Base-by-base conservation (phyloP, 2,797 vertebrate species). In the Anguilla megastoma region DNA sequence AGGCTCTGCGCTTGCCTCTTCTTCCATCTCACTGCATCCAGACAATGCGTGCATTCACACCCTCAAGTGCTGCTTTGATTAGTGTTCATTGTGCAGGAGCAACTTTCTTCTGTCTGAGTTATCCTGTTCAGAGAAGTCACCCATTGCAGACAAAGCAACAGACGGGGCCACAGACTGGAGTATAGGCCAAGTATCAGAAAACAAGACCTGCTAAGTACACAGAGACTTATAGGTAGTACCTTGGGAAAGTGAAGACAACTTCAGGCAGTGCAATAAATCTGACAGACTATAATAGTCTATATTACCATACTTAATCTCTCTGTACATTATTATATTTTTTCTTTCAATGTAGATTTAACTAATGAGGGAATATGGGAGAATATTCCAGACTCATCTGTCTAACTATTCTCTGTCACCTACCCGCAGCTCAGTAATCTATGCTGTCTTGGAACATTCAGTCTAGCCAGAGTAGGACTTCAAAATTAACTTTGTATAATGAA, bases 21-120 rank as follows among this genome's bases (percentile, higher is more conserved):
- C 36, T 87, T 87, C 86, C 58, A 41, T 52, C 86, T 87, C 52
- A 83, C 76, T 87, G 76, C 18, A 58, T n/a, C 24, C 76, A 82
- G 41, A 87, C 86, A 87, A 87, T 82, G 76, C 8, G 7, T n/a
- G 41, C 54, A 80, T 87, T 87, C 86, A 82, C 24, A 56, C 18
- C 24, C 50, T 24, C 33, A 48, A 63, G 76, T 60, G 76, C 30
- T 27, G 48, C 24, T 21, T 80, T 79, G 30, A 56, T 56, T 24
- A 71, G 63, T 18, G 9, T 6, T 27, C 84, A 85, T 58, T 54
- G 83, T 54, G 30, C 50, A 6, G 50, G 48, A 85, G 83, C 27
- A 85, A 36, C 56, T 24, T 18, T 24, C 27, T 85, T 36, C 14
- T 85, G 27, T 36, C 18, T 33, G n/a, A 58, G 30, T 21, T 6